A percentile compares a stretch with the other conserved stretches of the same genome.
Evolutionary conservation across 2,113 vertebrate species (phyloP).

Genomic region (Microcebus lehilahytsara): DNA sequence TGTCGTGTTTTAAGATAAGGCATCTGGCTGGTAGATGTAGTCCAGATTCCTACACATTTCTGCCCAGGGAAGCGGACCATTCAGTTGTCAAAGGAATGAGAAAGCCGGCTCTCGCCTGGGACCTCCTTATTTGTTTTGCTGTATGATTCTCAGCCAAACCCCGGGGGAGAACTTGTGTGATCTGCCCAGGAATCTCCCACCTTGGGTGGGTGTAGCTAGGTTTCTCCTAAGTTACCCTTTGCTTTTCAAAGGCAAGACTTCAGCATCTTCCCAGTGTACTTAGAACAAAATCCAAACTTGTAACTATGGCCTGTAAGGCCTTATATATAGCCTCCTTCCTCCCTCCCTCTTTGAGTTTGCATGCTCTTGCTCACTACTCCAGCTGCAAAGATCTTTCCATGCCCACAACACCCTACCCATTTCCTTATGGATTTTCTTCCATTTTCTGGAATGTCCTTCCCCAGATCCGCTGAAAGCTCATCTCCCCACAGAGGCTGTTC

Average conservation of each 20-base stretch:
- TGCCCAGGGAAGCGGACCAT: conserved; percentile 40
- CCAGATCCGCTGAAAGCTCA: accelerated
- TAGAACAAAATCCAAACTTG: neutral
- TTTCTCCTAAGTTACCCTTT: neutral
- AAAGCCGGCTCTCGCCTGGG: neutral
- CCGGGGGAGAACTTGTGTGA: neutral
- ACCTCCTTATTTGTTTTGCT: conserved; percentile 46
- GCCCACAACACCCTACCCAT: accelerated
- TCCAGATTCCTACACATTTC: conserved; percentile 72
- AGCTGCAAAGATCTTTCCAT: accelerated
- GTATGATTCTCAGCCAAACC: neutral
- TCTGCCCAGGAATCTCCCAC: neutral
- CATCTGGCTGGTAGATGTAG: conserved; percentile 64
- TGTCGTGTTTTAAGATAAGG: conserved; percentile 73
- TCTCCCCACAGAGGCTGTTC: neutral
- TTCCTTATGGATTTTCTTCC: neutral
- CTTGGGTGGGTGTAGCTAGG: neutral
- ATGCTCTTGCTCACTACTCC: neutral
- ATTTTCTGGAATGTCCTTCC: neutral
- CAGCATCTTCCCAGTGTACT: neutral
- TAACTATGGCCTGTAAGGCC: accelerated
- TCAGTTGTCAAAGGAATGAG: conserved; percentile 54
- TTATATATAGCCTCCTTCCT: accelerated
- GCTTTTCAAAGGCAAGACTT: neutral
- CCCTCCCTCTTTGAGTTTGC: no score